Evolutionary conservation across 2,113 vertebrate genomes (phyloP).

Genomic region (Tyto alba): DNA sequence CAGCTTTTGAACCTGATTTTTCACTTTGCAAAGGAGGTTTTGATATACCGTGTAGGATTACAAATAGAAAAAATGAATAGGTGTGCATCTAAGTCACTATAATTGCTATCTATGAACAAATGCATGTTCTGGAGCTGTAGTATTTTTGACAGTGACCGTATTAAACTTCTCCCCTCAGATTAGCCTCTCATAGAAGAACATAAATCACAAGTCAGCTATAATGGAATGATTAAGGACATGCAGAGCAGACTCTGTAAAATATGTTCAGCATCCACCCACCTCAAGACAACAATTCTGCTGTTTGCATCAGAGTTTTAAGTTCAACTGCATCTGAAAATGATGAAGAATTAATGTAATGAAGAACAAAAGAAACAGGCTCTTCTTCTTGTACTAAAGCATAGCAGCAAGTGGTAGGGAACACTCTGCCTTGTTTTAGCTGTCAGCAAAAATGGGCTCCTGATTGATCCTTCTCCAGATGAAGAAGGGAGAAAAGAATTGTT

Average conservation of each 20-base stretch:
- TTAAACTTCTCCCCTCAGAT: neutral
- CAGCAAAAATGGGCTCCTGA: neutral
- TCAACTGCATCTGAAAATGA: neutral
- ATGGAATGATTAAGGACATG: neutral
- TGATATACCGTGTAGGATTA: neutral
- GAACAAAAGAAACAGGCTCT: neutral
- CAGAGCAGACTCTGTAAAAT: neutral
- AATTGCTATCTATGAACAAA: neutral
- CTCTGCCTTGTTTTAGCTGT: neutral
- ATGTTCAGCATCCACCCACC: neutral
- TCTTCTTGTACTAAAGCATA: neutral
- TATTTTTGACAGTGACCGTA: neutral
- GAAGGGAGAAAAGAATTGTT: neutral
- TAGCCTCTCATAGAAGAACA: neutral
- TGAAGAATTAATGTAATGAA: neutral
- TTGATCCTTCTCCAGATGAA: neutral
- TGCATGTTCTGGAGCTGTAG: neutral
- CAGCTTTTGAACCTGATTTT: neutral
- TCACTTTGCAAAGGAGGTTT: neutral
- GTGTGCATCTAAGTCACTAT: neutral
- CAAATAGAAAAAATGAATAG: neutral
- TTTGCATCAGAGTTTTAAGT: neutral
- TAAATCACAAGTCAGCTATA: neutral
- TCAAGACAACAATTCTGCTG: neutral
- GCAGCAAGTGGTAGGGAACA: neutral